Base-by-base conservation (phyloP, 2,888 invertebrate species). In the Lysandra bellargus region DNA sequence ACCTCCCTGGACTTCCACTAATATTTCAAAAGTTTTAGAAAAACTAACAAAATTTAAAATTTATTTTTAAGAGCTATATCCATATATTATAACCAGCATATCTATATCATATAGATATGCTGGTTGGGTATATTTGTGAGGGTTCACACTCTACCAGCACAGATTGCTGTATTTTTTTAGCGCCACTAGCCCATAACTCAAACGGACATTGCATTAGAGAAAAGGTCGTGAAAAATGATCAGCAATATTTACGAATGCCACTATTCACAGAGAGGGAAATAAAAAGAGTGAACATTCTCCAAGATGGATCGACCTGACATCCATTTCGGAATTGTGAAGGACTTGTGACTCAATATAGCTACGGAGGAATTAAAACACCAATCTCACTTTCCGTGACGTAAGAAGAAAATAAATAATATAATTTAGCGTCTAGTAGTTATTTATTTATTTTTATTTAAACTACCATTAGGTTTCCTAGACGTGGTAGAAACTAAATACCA, bases 171-270 rank as follows among this genome's bases (percentile, higher is more conserved):
- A 57, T 57, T 57, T 57, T 53, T 57, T 17, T 57, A 57, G 17
- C 57, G 57, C n/a, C 1, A n/a, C 23, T 49, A 40, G 9, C 69
- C 69, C 33, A 49, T 40, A 74, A 9, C 12, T 74, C 74, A 23
- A 49, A 74, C 49, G 40, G 74, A 74, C 74, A 49, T 49, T 53
- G 49, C 33, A 76, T 76, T 30, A 30, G 49, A 75, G 75, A 75
- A 75, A 75, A 30, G 53, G 53, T 53, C 76, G 3, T 57, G 76
- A 76, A 30, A 76, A 53, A 76, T 76, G 76, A 53, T 57, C 30
- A 49, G 49, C 69, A 12, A 69, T 69, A 69, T 69, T 69, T 73
- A n/a, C 44, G 40, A 40, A 44, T 73, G 73, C 44, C 75, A 75
- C 75, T 57, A 33, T 76, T 76, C 40, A 53, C n/a, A 49, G 74